Evolutionary conservation across 2,888 invertebrate genomes (phyloP).

Genomic region (Hirtodrosophila cameraria): DNA sequence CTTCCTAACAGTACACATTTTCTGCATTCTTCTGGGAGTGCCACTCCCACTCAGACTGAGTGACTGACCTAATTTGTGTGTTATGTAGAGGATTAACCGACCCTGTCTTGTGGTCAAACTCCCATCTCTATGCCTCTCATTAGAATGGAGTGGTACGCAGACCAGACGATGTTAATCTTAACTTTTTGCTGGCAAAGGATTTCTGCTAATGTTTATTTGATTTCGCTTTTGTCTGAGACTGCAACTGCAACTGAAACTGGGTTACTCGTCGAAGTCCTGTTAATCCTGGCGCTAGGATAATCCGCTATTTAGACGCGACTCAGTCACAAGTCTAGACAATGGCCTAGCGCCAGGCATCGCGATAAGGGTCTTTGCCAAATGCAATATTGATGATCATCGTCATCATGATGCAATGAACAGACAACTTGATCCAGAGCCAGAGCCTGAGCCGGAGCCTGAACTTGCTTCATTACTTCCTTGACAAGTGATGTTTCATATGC

Average conservation of each 20-base stretch:
- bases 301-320: slow-evolving; percentile 72
- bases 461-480: slow-evolving; percentile 17
- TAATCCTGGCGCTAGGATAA: slow-evolving; percentile 79
- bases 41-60: slow-evolving; percentile 39
- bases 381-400: slow-evolving; percentile 40
- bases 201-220: slow-evolving; percentile 76
- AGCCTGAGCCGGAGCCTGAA: too few relatives aligned
- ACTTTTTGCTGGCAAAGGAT: slow-evolving; percentile 69
- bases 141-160: slow-evolving; percentile 7
- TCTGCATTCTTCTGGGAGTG: neutral
- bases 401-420: slow-evolving; percentile 33
- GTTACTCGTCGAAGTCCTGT: slow-evolving; percentile 7
- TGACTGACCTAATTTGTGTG: slow-evolving; percentile 69
- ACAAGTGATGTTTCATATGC: slow-evolving; percentile 39
- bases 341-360: slow-evolving; percentile 61
- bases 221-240: slow-evolving; percentile 62
- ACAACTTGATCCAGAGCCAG: too few relatives aligned
- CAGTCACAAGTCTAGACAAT: slow-evolving; percentile 79
- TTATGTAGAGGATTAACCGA: slow-evolving; percentile 53
- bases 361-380: slow-evolving; percentile 50
- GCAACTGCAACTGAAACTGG: slow-evolving; percentile 4
- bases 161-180: slow-evolving; percentile 74
- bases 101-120: slow-evolving; percentile 66
- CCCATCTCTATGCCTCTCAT: neutral
- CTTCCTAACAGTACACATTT: slow-evolving; percentile 39